Base-by-base conservation (phyloP, 1,140 invertebrate species). In the Solenopsis invicta region DNA sequence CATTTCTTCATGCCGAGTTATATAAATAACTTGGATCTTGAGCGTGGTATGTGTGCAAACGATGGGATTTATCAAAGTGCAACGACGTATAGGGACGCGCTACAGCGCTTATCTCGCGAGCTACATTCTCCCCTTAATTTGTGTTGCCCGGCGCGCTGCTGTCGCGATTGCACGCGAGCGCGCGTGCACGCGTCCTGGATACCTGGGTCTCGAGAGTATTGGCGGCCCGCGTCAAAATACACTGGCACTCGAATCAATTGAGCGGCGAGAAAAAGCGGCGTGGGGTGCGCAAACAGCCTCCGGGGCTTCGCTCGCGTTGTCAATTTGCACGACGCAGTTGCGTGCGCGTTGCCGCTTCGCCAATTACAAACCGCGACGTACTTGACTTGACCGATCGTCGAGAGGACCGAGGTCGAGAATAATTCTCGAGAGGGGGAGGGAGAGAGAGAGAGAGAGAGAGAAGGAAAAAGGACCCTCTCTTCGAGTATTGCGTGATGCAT, bases 221-320 rank as follows among this genome's bases (percentile, higher is more conserved):
- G 64, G 75, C 52, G 29, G 29, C 62, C 13, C 37, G 34, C 29
- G n/a, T 81, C 48, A 69, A 81, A 81, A 45, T 81, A 81, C 21
- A 18, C 37, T 56, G 62, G 64, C 50, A 71, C 78, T 81, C 64
- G 64, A 81, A 81, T 81, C 78, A 81, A 81, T 81, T 29, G 78
- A 56, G n/a, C 48, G 78, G 78, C 78, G 64, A 71, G 78, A 81
- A 81, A 81, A 81, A 81, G 78, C 77, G n/a, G 61, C 77, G 50
- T 6, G 76, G 29, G 76, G 29, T 21, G 77, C 64, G 78, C 78
- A 81, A 81, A 81, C 78, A 81, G 48, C 77, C 77, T 37, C 16
- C 77, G 62, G 77, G 13, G 8, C 16, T 48, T 64, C 45, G 56
- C 37, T 56, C 52, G 54, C 41, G 52, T 24, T 64, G 54, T 61